These are phyloP conservation scores for Papilio protenor DNA, from an alignment of 2,888 invertebrate genomes.

Conservation along the genomic window DNA sequence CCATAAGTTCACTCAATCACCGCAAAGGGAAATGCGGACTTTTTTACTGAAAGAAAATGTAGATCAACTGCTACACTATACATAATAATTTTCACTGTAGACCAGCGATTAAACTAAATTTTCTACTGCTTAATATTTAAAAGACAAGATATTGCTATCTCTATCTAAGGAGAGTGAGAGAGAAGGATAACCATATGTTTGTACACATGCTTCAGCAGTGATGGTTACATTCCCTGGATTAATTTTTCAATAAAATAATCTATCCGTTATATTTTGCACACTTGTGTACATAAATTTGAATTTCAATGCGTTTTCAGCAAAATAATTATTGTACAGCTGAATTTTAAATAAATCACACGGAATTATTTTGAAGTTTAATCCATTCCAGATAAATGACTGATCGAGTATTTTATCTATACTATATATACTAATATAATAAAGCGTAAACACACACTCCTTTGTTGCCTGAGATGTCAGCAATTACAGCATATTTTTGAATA, in stretches of 20 bases:
- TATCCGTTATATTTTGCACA: background rate
- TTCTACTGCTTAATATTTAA: too few species aligned
- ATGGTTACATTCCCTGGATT: too few species aligned
- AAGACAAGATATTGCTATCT: background rate
- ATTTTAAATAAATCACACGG: background rate
- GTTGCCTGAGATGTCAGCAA: too few species aligned
- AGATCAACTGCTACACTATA: background rate
- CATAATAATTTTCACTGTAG: background rate
- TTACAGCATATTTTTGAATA: too few species aligned
- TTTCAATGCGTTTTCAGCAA: background rate
- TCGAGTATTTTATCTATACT: background rate
- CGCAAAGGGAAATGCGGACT: slow-evolving; percentile 55
- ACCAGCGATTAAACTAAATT: too few species aligned
- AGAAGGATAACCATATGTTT: background rate
- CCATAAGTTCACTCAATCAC: slow-evolving; percentile 76
- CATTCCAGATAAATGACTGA: background rate
- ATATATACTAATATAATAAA: too few species aligned
- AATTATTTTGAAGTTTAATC: background rate
- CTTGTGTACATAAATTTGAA: background rate
- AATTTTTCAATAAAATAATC: too few species aligned
- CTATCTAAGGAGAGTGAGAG: background rate
- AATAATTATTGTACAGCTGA: background rate
- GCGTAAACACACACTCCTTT: too few species aligned
- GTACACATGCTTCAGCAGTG: background rate
- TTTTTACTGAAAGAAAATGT: slow-evolving; percentile 70